These are phyloP conservation scores for Hofmannophila pseudospretella DNA, from an alignment of 2,888 invertebrate species.

Conservation along the genomic window DNA sequence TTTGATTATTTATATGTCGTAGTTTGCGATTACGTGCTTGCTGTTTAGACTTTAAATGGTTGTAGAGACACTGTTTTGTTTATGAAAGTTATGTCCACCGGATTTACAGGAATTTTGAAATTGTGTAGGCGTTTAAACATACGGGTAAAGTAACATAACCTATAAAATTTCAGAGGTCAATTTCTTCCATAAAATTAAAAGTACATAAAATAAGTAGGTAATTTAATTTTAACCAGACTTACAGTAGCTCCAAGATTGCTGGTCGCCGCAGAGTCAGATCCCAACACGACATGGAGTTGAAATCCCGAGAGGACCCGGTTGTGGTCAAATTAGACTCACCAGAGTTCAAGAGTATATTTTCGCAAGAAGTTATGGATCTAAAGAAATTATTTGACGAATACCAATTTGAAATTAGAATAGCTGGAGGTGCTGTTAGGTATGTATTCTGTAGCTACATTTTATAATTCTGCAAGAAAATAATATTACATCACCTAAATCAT, in stretches of 20 bases:
- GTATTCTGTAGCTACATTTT: no score
- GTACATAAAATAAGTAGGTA: no score
- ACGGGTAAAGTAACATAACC: constrained; percentile 11
- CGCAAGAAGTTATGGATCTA: constrained; percentile 86
- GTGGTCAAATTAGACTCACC: constrained; percentile 84
- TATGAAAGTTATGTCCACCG: constrained; percentile 24
- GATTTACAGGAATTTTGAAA: constrained; percentile 18
- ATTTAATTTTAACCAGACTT: constrained; percentile 28
- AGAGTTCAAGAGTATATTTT: constrained; percentile 88
- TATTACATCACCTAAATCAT: background rate
- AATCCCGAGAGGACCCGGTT: constrained; percentile 78
- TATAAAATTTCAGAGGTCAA: constrained; percentile 4
- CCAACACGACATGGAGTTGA: constrained; percentile 50
- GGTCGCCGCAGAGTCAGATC: constrained; percentile 35
- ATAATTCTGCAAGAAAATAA: no score
- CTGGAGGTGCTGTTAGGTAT: constrained; percentile 96
- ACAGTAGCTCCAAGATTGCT: constrained; percentile 18
- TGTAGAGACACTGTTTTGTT: no score
- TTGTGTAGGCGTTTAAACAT: constrained; percentile 18
- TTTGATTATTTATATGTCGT: no score
- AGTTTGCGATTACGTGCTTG: no score
- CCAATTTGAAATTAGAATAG: constrained; percentile 92
- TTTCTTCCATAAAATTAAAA: background rate
- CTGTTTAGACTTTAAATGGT: no score
- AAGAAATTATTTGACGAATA: constrained; percentile 87